Evolutionary conservation across 2,113 vertebrate species (phyloP).

Genomic region (Felis chaus): DNA sequence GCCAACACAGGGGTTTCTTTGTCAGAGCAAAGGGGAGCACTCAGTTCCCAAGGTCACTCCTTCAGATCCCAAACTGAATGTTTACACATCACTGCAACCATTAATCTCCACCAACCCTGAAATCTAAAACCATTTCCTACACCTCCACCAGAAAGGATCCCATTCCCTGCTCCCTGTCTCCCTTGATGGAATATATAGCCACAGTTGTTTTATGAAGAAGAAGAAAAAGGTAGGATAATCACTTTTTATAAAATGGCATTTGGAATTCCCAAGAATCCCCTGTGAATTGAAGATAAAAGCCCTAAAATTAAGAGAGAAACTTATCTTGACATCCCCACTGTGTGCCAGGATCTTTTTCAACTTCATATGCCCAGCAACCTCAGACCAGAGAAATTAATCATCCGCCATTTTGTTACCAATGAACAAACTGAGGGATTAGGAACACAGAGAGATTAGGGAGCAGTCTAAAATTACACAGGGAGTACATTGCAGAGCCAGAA

Average conservation of each 20-base stretch:
- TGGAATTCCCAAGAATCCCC: neutral
- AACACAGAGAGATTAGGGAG: neutral
- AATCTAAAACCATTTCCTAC: conserved; percentile 57
- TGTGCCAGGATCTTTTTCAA: neutral
- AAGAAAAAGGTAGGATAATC: neutral
- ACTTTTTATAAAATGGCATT: neutral
- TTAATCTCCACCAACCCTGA: neutral
- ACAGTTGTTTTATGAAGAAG: neutral
- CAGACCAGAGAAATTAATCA: neutral
- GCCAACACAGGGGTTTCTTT: conserved; percentile 76
- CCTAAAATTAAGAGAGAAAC: neutral
- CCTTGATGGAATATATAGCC: neutral
- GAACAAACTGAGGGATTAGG: neutral
- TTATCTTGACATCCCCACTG: neutral
- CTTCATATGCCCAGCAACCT: neutral
- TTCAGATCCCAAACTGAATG: conserved; percentile 33
- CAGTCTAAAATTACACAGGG: neutral
- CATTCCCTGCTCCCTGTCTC: neutral
- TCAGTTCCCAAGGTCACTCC: conserved; percentile 71
- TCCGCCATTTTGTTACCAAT: neutral
- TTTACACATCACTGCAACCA: neutral
- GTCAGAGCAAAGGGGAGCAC: conserved; percentile 52
- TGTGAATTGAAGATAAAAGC: neutral
- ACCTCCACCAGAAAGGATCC: neutral
- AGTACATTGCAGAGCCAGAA: neutral